Conservation (phyloP, 2,888 invertebrate species). For the Prenolepis imparis region DNA sequence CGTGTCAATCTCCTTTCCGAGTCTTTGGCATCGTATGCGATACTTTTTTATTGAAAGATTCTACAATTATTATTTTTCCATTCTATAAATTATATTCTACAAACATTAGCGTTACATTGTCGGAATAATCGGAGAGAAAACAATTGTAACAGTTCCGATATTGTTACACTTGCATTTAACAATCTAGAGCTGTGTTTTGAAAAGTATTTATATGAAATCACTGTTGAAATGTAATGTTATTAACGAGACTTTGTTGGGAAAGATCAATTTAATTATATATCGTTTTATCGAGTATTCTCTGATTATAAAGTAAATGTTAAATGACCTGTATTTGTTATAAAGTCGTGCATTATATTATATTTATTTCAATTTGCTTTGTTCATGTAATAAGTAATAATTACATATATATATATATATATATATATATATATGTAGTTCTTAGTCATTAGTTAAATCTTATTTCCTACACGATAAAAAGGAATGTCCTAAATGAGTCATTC, state of each 20-base stretch:
- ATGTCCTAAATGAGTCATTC: slow-evolving; percentile 21
- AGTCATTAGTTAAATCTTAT: not conserved
- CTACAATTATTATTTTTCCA: not conserved
- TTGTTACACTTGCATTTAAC: not conserved
- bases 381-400: not conserved
- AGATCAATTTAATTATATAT: not conserved
- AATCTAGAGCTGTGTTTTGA: not conserved
- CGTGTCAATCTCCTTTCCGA: not conserved
- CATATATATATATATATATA: not conserved
- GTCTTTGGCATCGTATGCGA: not conserved
- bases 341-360: not conserved
- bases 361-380: slow-evolving; percentile 6
- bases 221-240: not conserved
- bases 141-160: not conserved
- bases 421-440: not conserved
- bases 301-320: not conserved
- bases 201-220: not conserved
- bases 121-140: not conserved
- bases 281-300: not conserved
- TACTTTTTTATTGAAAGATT: not conserved
- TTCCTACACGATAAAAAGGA: not conserved
- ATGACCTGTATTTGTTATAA: not conserved
- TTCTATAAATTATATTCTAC: not conserved
- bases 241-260: not conserved
- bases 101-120: not conserved